phyloP scores from a whole-genome alignment of 2,888 invertebrate species.

The Rotaria socialis region DNA sequence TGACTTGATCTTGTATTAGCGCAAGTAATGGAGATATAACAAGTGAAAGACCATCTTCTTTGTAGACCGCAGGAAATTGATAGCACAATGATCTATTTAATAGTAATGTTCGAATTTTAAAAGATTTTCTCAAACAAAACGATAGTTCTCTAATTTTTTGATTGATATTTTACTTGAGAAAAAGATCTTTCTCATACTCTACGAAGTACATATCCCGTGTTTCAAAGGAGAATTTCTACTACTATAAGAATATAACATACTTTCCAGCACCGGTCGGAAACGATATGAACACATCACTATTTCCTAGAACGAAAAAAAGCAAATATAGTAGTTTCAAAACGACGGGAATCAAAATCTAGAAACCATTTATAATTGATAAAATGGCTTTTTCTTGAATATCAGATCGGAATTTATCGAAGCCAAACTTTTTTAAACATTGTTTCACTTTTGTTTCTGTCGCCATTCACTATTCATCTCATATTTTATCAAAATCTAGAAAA shows the following conservation, averaged over 20 bases:
- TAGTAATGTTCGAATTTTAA: no score
- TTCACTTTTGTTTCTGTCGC: constrained; percentile 6
- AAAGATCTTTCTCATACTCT: no score
- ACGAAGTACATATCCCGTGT: no score
- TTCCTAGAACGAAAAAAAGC: constrained; percentile 51
- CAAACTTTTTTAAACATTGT: constrained; percentile 42
- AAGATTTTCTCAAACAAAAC: no score
- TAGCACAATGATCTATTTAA: constrained; percentile 71
- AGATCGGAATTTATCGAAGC: constrained; percentile 40
- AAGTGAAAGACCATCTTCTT: constrained; percentile 74
- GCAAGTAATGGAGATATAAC: constrained; percentile 93
- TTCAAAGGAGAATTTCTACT: no score
- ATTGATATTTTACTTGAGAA: no score
- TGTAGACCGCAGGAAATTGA: constrained; percentile 79
- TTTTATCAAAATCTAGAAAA: background rate
- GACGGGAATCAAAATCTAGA: background rate
- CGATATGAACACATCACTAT: constrained; percentile 84
- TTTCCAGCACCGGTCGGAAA: constrained; percentile 97
- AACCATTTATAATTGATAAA: constrained; percentile 34
- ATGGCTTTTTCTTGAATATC: constrained; percentile 43
- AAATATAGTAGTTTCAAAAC: no score
- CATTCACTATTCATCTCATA: background rate
- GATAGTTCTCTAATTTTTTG: no score
- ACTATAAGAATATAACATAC: constrained; percentile 57
- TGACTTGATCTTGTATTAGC: constrained; percentile 87